Evolutionary conservation across 2,888 invertebrate genomes (phyloP), one percentile per base, ranked within the genome.

Genomic region (Leptinotarsa peninsularis): DNA sequence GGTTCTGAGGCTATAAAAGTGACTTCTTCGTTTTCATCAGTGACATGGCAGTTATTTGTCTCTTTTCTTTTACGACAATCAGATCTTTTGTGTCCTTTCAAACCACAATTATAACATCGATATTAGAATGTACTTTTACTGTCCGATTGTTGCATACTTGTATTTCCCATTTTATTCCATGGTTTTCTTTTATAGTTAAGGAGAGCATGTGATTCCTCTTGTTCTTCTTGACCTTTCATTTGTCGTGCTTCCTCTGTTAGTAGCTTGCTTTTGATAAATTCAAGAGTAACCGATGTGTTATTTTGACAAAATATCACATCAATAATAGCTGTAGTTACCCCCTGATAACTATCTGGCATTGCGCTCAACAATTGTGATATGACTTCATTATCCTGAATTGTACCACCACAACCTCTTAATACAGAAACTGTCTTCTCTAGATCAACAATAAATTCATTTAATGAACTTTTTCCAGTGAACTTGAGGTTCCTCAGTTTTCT

Each of bases 331-430:
- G 70, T 74, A 13, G 63, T 70, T 56, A 74, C 71, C 0, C 23
- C n/a, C 49, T 74, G 70, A 43, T 70, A 74, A 10, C 49, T 13
- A 33, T 60, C 73, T 5, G 73, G 68, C 74, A 74, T 73, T 68
- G 67, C 17, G 14, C 15, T 15, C 17, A 50, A 50, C 50, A 50
- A 50, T 50, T 50, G 50, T 4, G 17, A 50, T 13, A 15, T 50
- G 50, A 50, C 17, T 50, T 50, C 50, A 50, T 17, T 17, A 15
- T 50, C 50, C 14, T 50, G 15, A 14, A 17, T 17, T 15, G 50
- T 15, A 50, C 14, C 14, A 50, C 50, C 50, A 15, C 15, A 14
- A 15, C 50, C 17, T 50, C 50, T 50, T 50, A 14, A 50, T 17
- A 17, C 17, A 50, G 15, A 50, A 15, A 50, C 14, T 15, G 50